Evolutionary conservation across 2,797 vertebrate genomes (phyloP), one percentile per base, ranked within the genome.

Genomic region (Artibeus lituratus): DNA sequence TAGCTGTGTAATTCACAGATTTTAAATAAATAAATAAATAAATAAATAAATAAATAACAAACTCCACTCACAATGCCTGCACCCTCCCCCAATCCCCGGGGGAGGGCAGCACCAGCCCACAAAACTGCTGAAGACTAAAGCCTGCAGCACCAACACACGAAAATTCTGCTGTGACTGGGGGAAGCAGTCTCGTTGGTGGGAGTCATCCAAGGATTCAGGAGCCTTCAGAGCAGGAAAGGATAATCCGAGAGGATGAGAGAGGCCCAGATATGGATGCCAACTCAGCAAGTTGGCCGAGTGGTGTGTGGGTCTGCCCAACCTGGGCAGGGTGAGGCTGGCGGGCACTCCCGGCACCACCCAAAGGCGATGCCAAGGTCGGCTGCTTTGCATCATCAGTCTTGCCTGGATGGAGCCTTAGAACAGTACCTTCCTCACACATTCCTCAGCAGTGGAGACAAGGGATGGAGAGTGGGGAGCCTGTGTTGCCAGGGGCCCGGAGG

Each of bases 341-440:
- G 97, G 96, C 97, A 95, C 97, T 98, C 94, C 98, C 97, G 98
- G 78, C 96, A 96, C 98, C 98, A 83, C 91, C 97, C 93, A 95
- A 95, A 97, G 97, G 94, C 65, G 82, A 97, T 39, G 97, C 96
- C 97, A 98, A 98, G 98, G 98, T 98, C 97, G 96, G 97, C 97
- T 98, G 98, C 98, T 97, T 98, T 97, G 72, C 98, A 97, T 98
- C 98, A 99, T 99, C 98, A 98, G 97, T 98, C 98, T 98, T 97
- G 97, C 92, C 93, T 51, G 10, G 97, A 97, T 88, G 97, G 92
- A 96, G 97, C 86, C 98, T 98, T 96, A 57, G 92, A 95, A 97
- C 84, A 29, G 91, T 95, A 92, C 90, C 97, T 65, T 98, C 96
- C 98, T 96, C 65, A 87, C 96, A 94, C 97, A 98, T 98, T 98